Evolutionary conservation across 2,113 vertebrate genomes (phyloP).

Genomic region (Apteryx mantelli): DNA sequence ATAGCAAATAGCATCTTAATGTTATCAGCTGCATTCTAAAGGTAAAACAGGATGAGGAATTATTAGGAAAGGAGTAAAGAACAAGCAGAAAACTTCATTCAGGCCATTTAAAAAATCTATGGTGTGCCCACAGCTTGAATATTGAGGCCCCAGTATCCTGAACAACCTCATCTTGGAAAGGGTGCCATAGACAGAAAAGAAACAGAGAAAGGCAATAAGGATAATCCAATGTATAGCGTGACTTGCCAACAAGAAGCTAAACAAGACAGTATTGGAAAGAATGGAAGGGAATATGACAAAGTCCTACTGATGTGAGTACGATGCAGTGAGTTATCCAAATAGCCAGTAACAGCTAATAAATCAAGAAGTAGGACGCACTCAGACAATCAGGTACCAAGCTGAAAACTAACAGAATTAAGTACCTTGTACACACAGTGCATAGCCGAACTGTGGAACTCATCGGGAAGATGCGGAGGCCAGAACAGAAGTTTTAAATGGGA

Average conservation of each 20-base stretch:
- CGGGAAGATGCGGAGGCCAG: not conserved
- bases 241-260: not conserved
- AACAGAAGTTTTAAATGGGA: not conserved
- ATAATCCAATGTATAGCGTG: not conserved
- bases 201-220: not conserved
- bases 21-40: not conserved
- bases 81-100: not conserved
- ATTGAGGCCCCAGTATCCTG: not conserved
- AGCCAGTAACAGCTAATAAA: accelerated
- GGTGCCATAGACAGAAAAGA: accelerated
- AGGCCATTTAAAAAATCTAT: not conserved
- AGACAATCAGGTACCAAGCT: not conserved
- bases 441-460: not conserved
- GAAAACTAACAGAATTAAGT: not conserved
- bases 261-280: accelerated
- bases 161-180: not conserved
- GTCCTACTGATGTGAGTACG: accelerated
- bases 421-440: not conserved
- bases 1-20: not conserved
- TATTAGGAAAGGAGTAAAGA: not conserved
- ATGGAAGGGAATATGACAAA: not conserved
- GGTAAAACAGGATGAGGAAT: not conserved
- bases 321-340: not conserved
- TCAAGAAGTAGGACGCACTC: not conserved
- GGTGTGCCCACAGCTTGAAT: accelerated